These are phyloP conservation scores for Uloborus diversus DNA, from an alignment of 1,140 invertebrate genomes.

Conservation along the genomic window DNA sequence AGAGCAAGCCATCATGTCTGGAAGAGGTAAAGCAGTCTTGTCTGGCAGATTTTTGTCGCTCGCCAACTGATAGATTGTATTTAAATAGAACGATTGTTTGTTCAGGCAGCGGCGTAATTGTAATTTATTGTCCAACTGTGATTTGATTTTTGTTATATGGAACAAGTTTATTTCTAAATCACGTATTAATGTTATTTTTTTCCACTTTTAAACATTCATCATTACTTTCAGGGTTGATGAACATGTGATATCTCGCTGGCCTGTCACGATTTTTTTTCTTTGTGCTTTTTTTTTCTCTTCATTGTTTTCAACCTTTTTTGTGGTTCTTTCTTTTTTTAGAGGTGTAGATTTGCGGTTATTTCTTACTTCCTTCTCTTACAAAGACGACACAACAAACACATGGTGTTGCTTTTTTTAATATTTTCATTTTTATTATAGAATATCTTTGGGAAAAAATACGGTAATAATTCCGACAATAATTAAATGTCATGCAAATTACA, in stretches of 20 bases:
- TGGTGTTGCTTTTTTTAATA: no score
- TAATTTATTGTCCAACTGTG: conserved; percentile 4
- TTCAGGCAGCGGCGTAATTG: conserved; percentile 12
- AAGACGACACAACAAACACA: no score
- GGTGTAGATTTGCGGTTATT: neutral
- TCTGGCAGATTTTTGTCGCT: conserved; percentile 49
- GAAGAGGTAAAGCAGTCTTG: conserved; percentile 50
- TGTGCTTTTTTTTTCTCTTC: neutral
- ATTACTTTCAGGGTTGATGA: neutral
- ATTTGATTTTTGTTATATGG: conserved; percentile 2
- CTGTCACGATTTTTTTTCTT: neutral
- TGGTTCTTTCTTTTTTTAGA: neutral
- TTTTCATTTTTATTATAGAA: no score
- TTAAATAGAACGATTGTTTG: conserved; percentile 43
- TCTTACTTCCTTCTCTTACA: no score
- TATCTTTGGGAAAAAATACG: no score
- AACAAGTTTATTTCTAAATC: conserved; percentile 12
- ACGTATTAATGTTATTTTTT: conserved; percentile 3
- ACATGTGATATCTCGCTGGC: conserved; percentile 37
- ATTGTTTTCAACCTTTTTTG: neutral
- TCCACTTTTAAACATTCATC: neutral
- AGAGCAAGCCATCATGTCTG: conserved; percentile 54
- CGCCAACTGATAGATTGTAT: conserved; percentile 29
- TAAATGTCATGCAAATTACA: no score
- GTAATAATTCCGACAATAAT: no score